Evolutionary conservation across 2,797 vertebrate genomes (phyloP).

Genomic region (Acanthurus tractus): DNA sequence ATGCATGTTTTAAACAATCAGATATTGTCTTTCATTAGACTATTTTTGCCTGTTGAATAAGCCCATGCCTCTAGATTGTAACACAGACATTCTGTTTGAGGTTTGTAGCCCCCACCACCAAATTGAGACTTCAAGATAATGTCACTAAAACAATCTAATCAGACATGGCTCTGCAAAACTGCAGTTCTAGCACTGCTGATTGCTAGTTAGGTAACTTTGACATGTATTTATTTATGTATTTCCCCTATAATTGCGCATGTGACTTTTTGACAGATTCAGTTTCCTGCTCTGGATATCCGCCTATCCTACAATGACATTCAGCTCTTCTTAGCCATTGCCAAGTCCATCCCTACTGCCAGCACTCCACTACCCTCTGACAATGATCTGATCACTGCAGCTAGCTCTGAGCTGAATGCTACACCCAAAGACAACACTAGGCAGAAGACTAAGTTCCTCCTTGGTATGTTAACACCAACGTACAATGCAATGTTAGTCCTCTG

Average conservation of each 20-base stretch:
- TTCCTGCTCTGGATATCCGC: conserved; percentile 94
- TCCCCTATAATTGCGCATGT: background rate
- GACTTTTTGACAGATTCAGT: conserved; percentile 89
- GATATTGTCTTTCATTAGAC: background rate
- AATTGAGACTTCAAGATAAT: background rate
- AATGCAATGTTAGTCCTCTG: background rate
- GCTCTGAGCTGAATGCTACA: conserved; percentile 37
- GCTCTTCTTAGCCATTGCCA: conserved; percentile 95
- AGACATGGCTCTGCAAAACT: background rate
- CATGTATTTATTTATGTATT: too few species aligned
- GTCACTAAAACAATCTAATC: background rate
- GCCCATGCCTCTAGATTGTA: background rate
- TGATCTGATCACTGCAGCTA: conserved; percentile 41
- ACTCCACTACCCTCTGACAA: conserved; percentile 52
- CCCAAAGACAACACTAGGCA: conserved; percentile 80
- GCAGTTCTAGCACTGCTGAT: too few species aligned
- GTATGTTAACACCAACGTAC: conserved; percentile 74
- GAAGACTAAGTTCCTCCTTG: conserved; percentile 88
- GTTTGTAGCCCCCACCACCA: background rate
- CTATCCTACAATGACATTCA: conserved; percentile 98
- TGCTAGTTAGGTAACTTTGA: too few species aligned
- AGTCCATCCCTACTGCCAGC: conserved; percentile 89
- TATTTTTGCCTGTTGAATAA: background rate
- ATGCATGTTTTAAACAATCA: too few species aligned
- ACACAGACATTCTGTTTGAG: background rate